Evolutionary conservation across 2,797 vertebrate genomes (phyloP).

Genomic region (Emydoidea blandingii): DNA sequence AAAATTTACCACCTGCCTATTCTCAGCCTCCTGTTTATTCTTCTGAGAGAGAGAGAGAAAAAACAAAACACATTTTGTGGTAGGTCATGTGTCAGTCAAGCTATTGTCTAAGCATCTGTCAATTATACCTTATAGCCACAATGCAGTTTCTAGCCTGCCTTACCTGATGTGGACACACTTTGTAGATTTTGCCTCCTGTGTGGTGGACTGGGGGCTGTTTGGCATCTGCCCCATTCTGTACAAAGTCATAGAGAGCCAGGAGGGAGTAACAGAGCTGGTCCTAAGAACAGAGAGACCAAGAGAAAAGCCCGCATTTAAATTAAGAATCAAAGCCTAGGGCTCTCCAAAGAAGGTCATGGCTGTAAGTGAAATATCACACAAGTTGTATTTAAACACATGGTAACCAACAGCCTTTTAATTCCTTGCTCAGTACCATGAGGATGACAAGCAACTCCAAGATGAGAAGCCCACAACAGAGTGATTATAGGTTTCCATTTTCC

Average conservation of each 20-base stretch:
- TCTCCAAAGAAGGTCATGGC: neutral
- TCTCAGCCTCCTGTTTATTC: neutral
- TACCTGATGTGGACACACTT: constrained; percentile 97
- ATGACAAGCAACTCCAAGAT: constrained; percentile 22
- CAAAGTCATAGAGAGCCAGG: constrained; percentile 87
- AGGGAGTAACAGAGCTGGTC: constrained; percentile 87
- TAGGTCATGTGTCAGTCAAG: neutral
- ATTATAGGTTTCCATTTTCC: constrained; percentile 50
- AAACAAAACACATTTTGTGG: neutral
- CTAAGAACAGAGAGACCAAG: constrained; percentile 66
- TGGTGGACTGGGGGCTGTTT: constrained; percentile 83
- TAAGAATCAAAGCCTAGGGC: neutral
- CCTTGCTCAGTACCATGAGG: neutral
- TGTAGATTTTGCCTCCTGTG: constrained; percentile 96
- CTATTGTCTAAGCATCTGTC: neutral
- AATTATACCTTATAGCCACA: neutral
- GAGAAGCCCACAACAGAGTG: constrained; percentile 31
- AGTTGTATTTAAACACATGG: constrained; percentile 16
- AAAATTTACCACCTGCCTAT: neutral
- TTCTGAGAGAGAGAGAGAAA: neutral
- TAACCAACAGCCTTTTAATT: constrained; percentile 19
- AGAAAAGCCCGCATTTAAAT: neutral
- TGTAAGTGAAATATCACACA: neutral
- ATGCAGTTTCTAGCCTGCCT: neutral
- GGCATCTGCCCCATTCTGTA: constrained; percentile 88